phyloP scores from a whole-genome alignment of 64 coral and sea anemone genomes.

The Orbicella faveolata region DNA sequence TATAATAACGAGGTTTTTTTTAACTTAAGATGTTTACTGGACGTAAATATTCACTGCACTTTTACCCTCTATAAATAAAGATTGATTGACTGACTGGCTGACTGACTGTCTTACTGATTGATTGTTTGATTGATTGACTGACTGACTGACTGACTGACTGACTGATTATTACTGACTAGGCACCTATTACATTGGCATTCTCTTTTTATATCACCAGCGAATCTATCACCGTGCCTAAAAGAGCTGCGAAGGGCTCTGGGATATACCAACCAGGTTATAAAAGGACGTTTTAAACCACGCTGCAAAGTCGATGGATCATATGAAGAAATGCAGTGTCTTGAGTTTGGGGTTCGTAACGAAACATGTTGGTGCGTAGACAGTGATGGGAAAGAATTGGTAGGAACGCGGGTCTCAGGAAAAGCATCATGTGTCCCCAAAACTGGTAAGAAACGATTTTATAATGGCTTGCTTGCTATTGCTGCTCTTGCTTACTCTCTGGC shows the following conservation, averaged over 20 bases:
- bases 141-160: no score
- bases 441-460: slow-evolving; percentile 40
- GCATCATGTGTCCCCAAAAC: slow-evolving; percentile 33
- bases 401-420: slow-evolving; percentile 59
- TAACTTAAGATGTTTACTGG: no score
- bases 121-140: no score
- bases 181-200: not conserved
- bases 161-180: no score
- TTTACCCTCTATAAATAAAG: no score
- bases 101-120: no score
- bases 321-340: slow-evolving; percentile 67
- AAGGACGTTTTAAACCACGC: slow-evolving; percentile 50
- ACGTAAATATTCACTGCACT: no score
- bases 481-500: not conserved
- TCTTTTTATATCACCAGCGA: slow-evolving; percentile 47
- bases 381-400: slow-evolving; percentile 72
- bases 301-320: slow-evolving; percentile 82
- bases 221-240: slow-evolving; percentile 73
- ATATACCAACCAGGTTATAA: slow-evolving; percentile 37
- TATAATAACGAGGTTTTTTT: no score
- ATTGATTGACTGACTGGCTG: no score
- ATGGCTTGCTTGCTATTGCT: not conserved
- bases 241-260: slow-evolving; percentile 66
- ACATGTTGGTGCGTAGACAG: slow-evolving; percentile 86
- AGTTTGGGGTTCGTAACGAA: not conserved